phyloP scores from a whole-genome alignment of 2,888 invertebrate genomes.

The Argyra leucocephala region DNA sequence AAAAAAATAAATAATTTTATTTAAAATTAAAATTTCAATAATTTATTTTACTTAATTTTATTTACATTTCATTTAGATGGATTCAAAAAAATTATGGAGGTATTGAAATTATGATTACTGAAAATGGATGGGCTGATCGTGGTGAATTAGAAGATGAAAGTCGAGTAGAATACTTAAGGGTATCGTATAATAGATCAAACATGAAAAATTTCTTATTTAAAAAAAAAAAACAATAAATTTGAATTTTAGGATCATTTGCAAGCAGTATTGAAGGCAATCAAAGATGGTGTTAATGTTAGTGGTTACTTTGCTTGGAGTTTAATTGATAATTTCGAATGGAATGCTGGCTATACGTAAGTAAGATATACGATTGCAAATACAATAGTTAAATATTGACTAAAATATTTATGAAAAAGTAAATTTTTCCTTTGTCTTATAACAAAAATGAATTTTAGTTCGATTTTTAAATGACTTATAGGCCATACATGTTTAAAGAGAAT shows the following conservation, averaged over 20 bases:
- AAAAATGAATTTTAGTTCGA: not conserved
- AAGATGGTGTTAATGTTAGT: constrained; percentile 33
- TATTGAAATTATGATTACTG: constrained; percentile 49
- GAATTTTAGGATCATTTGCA: constrained; percentile 30
- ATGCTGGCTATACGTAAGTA: constrained; percentile 33
- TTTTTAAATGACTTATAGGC: too few relatives aligned
- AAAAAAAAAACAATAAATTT: too few relatives aligned
- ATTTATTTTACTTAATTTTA: not conserved
- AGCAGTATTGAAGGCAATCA: constrained; percentile 30
- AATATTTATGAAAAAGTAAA: too few relatives aligned
- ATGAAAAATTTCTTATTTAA: constrained; percentile 31
- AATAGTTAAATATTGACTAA: too few relatives aligned
- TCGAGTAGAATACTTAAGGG: constrained; percentile 34
- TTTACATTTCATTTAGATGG: constrained; percentile 37
- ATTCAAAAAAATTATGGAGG: constrained; percentile 49
- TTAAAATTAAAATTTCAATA: too few relatives aligned
- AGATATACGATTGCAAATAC: too few relatives aligned
- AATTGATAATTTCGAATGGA: constrained; percentile 37
- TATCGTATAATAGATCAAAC: too few relatives aligned
- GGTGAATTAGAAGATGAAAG: constrained; percentile 38
- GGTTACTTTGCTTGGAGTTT: constrained; percentile 34
- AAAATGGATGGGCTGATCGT: constrained; percentile 51
- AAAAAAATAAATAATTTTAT: too few relatives aligned
- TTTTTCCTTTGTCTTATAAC: too few relatives aligned
- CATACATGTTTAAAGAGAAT: too few relatives aligned